A percentile compares a stretch with the other conserved stretches of the same genome.
Evolutionary conservation across 2,113 vertebrate species (phyloP).

Genomic region (Zapus hudsonius): DNA sequence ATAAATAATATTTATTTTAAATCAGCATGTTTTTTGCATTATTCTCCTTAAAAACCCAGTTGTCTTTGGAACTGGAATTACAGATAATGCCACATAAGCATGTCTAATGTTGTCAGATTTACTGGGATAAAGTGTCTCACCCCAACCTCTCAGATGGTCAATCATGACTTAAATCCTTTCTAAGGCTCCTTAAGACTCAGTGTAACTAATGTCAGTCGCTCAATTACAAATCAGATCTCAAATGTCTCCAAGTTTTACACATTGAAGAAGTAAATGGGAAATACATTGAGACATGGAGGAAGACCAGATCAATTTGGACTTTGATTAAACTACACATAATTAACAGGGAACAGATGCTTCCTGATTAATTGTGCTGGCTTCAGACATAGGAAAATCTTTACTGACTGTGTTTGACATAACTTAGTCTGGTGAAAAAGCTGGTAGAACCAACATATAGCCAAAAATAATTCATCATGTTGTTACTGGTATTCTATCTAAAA

Average conservation of each 20-base stretch:
- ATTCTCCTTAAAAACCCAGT: slow-evolving; percentile 50
- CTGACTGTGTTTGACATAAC: slow-evolving; percentile 59
- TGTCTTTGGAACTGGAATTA: slow-evolving; percentile 65
- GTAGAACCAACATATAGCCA: neutral
- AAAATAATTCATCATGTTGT: slow-evolving; percentile 26
- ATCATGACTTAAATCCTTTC: slow-evolving; percentile 70
- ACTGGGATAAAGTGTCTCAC: slow-evolving; percentile 51
- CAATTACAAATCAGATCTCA: slow-evolving; percentile 67
- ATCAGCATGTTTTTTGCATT: slow-evolving; percentile 51
- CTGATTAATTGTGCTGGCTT: slow-evolving; percentile 68
- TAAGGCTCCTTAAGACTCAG: slow-evolving; percentile 69
- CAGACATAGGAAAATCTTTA: slow-evolving; percentile 55
- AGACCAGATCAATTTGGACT: slow-evolving; percentile 71
- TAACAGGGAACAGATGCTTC: slow-evolving; percentile 75
- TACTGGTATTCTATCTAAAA: slow-evolving; percentile 30
- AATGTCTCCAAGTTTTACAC: slow-evolving; percentile 66
- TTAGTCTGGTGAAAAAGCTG: neutral
- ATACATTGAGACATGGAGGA: slow-evolving; percentile 57
- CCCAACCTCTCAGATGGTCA: slow-evolving; percentile 62
- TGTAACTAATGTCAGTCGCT: slow-evolving; percentile 68
- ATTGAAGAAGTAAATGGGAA: slow-evolving; percentile 63
- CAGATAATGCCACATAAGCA: slow-evolving; percentile 67
- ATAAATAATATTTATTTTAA: slow-evolving; percentile 52
- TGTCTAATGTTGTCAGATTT: slow-evolving; percentile 58
- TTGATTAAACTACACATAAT: slow-evolving; percentile 76